phyloP scores from a whole-genome alignment of 2,888 invertebrate genomes.

The Lypha dubia region DNA sequence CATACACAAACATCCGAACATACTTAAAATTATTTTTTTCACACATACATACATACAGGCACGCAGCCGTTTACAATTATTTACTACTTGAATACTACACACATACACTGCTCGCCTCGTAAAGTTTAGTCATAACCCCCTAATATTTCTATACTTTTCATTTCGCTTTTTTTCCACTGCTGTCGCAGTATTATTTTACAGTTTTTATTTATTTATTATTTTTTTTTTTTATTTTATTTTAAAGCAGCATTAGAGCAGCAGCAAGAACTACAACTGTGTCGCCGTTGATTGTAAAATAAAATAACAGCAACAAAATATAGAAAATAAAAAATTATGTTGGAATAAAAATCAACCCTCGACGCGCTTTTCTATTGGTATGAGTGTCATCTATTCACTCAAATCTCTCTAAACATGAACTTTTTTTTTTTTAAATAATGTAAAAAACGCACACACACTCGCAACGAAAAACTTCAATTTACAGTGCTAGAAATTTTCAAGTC shows the following conservation, averaged over 20 bases:
- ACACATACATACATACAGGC: conserved; percentile 50
- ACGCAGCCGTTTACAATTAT: conserved; percentile 66
- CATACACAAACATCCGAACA: conserved; percentile 61
- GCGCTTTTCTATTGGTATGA: conserved; percentile 77
- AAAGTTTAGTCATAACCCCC: conserved; percentile 70
- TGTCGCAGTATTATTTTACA: conserved; percentile 48
- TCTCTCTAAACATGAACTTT: conserved; percentile 78
- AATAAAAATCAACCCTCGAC: conserved; percentile 80
- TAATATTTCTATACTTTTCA: conserved; percentile 67
- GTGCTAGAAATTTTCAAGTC: conserved; percentile 63
- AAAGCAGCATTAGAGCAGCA: conserved; percentile 76
- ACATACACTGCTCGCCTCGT: conserved; percentile 51
- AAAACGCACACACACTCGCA: conserved; percentile 2
- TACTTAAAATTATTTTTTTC: conserved; percentile 22
- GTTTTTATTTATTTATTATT: conserved; percentile 42
- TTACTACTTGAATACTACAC: conserved; percentile 71
- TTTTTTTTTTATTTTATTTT: conserved; percentile 44
- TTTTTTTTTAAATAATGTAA: conserved; percentile 52
- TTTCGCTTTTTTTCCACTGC: conserved; percentile 51
- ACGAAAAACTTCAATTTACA: conserved; percentile 65
- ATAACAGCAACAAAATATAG: conserved; percentile 71
- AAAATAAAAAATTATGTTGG: conserved; percentile 70
- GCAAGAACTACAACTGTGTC: conserved; percentile 76
- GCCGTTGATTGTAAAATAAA: conserved; percentile 72
- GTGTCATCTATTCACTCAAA: conserved; percentile 81